phyloP scores from a whole-genome alignment of 2,888 invertebrate genomes.

The Hemaris fuciformis region DNA sequence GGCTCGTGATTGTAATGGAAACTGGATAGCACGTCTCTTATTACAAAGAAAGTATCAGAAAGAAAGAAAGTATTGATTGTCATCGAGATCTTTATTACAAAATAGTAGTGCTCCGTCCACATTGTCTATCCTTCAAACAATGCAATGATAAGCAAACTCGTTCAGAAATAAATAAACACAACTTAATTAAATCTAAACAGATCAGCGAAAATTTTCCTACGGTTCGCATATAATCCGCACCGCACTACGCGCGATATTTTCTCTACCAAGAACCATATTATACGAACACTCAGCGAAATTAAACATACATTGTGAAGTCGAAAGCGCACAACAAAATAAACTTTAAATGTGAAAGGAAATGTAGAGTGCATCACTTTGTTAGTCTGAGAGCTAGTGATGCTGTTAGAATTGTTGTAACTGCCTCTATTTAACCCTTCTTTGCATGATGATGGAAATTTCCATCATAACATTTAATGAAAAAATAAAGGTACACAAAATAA shows the following conservation, averaged over 20 bases:
- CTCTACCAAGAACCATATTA: neutral
- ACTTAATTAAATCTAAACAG: conserved; percentile 12
- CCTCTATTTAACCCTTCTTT: neutral
- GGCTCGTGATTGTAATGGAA: neutral
- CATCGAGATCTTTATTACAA: neutral
- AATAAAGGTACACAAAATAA: no score
- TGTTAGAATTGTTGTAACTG: neutral
- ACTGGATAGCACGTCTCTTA: neutral
- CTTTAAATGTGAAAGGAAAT: conserved; percentile 9
- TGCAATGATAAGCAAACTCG: neutral
- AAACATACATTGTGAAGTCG: conserved; percentile 12
- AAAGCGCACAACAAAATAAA: conserved; percentile 8
- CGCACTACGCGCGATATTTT: neutral
- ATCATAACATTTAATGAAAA: no score
- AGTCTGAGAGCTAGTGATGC: neutral
- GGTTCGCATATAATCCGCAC: neutral
- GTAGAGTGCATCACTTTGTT: neutral
- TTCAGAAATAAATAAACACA: conserved; percentile 3
- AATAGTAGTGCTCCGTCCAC: neutral
- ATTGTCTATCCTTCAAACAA: neutral
- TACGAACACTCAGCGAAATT: conserved; percentile 11
- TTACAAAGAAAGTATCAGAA: neutral
- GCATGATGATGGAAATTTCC: no score
- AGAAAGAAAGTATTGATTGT: no score
- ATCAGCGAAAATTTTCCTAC: conserved; percentile 3